Evolutionary conservation across 2,888 invertebrate genomes (phyloP).

Genomic region (Brenthis ino): DNA sequence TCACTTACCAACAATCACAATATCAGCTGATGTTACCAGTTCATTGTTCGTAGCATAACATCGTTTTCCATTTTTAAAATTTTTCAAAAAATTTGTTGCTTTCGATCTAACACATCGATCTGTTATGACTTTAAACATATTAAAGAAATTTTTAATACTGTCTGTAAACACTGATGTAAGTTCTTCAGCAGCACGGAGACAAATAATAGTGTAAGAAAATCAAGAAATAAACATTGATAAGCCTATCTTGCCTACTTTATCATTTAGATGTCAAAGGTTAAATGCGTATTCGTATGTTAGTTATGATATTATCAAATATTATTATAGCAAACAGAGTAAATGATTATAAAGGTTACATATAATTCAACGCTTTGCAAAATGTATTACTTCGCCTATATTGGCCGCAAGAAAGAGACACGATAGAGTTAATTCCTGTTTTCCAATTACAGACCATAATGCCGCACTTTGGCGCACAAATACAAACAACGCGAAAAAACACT

Average conservation of each 20-base stretch:
- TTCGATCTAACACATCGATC: conserved; percentile 53
- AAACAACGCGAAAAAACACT: too few relatives aligned
- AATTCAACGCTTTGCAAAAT: not conserved
- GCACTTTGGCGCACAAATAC: too few relatives aligned
- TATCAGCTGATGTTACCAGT: conserved; percentile 84
- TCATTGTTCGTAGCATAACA: conserved; percentile 56
- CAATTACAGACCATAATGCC: too few relatives aligned
- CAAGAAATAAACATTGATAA: conserved; percentile 33
- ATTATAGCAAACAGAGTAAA: not conserved
- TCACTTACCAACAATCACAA: conserved; percentile 87
- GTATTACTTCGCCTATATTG: not conserved
- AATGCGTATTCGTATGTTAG: conserved; percentile 8
- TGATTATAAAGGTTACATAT: not conserved
- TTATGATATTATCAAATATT: conserved; percentile 20
- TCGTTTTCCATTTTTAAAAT: conserved; percentile 49
- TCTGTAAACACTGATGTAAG: conserved; percentile 13
- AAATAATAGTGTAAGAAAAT: conserved; percentile 23
- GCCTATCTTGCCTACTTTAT: conserved; percentile 29
- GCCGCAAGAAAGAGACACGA: too few relatives aligned
- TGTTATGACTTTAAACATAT: conserved; percentile 68
- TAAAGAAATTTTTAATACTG: conserved; percentile 33
- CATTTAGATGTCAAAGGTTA: conserved; percentile 30
- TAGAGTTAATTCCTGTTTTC: too few relatives aligned
- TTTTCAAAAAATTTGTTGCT: conserved; percentile 56
- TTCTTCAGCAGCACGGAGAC: conserved; percentile 19